Evolutionary conservation across 2,113 vertebrate species (phyloP).

Genomic region (Capreolus pygargus): DNA sequence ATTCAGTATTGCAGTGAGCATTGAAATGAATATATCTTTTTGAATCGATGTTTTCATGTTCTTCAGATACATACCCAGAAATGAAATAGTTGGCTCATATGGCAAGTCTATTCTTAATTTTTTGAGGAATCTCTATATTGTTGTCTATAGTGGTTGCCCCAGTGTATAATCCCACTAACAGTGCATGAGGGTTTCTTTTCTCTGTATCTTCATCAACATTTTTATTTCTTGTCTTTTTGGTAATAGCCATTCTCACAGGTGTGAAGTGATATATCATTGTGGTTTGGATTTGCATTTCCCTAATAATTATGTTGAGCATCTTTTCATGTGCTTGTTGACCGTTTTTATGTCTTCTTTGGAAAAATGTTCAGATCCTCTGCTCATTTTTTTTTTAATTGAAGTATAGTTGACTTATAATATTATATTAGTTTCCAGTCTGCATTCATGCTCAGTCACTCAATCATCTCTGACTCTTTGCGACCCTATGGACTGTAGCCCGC

Average conservation of each 20-base stretch:
- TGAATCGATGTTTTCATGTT: neutral
- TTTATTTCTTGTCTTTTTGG: neutral
- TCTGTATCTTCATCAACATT: neutral
- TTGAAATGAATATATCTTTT: neutral
- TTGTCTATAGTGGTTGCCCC: neutral
- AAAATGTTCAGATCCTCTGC: neutral
- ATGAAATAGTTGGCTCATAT: neutral
- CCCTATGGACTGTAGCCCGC: neutral
- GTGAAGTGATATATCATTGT: neutral
- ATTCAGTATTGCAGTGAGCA: neutral
- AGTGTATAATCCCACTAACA: neutral
- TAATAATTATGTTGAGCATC: neutral
- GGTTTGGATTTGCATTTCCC: neutral
- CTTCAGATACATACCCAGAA: neutral
- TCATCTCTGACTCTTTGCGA: neutral
- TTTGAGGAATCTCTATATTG: neutral
- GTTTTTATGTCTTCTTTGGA: neutral
- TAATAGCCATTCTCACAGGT: neutral
- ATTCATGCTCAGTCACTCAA: neutral
- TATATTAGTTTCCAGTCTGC: neutral
- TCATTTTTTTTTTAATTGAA: neutral
- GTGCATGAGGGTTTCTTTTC: neutral
- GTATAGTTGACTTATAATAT: neutral
- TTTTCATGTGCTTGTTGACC: neutral
- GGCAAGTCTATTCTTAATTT: neutral